These are phyloP conservation scores for Rhinogobio ventralis DNA, from an alignment of 2,797 vertebrate species.

Conservation along the genomic window DNA sequence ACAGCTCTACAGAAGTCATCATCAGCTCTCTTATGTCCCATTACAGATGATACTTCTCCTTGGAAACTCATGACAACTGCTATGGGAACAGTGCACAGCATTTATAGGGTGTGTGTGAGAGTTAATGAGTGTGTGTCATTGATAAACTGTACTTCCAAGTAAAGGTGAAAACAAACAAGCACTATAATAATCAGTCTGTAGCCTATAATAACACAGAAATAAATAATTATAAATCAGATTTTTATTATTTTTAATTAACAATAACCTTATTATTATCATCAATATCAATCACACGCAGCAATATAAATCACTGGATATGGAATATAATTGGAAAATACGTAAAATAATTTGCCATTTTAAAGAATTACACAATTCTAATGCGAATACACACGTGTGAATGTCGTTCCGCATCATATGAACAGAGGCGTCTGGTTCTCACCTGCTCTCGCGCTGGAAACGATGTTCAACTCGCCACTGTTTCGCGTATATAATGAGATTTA, in stretches of 20 bases:
- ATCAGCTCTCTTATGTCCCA: not conserved
- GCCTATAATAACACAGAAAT: not conserved
- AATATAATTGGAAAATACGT: not conserved
- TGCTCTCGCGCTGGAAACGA: slow-evolving; percentile 4
- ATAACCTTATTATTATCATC: not conserved
- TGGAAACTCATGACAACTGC: slow-evolving; percentile 23
- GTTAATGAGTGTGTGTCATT: not conserved
- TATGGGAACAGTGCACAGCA: not conserved
- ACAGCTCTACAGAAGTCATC: not conserved
- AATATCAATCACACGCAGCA: not conserved
- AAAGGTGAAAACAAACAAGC: not conserved
- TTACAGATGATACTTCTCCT: not conserved
- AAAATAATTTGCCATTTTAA: not conserved
- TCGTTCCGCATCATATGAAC: not conserved
- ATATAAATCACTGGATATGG: not conserved
- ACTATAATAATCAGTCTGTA: not conserved
- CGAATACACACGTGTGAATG: not conserved
- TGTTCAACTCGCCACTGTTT: slow-evolving; percentile 13
- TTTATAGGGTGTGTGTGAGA: not conserved
- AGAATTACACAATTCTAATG: not conserved
- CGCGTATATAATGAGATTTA: slow-evolving; percentile 17
- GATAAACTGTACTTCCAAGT: not conserved
- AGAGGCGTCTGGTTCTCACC: slow-evolving; percentile 32
- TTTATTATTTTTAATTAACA: not conserved
- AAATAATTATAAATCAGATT: not conserved